Percentiles rank a stretch among this genome's conserved stretches.
These are phyloP conservation scores for Heliconius melpomene DNA, from an alignment of 1,140 invertebrate species.

Conservation along the genomic window DNA sequence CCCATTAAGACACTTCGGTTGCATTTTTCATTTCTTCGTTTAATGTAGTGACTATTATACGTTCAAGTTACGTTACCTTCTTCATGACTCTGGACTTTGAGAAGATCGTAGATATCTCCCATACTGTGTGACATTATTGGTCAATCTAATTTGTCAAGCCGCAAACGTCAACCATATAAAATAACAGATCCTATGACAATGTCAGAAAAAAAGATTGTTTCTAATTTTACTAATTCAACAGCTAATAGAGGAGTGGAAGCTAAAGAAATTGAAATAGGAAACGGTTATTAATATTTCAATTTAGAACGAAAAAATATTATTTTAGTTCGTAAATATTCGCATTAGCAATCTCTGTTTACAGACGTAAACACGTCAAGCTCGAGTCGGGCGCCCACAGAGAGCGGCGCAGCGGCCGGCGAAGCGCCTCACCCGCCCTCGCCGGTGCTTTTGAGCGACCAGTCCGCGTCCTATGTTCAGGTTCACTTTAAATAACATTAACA, in stretches of 20 bases:
- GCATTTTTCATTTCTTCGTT: too few relatives aligned
- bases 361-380: conserved; percentile 16
- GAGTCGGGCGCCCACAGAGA: background rate
- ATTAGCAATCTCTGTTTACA: background rate
- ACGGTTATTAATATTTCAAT: conserved; percentile 21
- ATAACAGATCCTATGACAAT: background rate
- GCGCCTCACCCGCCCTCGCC: conserved; percentile 3
- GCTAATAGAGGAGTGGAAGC: conserved; percentile 41
- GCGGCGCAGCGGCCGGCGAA: conserved; percentile 12
- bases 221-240: conserved; percentile 30
- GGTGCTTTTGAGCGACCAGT: conserved; percentile 12
- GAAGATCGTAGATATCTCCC: too few relatives aligned
- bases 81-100: too few relatives aligned
- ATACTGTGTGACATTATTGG: background rate
- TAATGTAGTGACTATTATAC: too few relatives aligned
- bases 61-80: too few relatives aligned
- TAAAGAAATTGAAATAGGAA: conserved; percentile 39
- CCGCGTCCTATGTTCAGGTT: conserved; percentile 20
- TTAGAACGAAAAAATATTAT: too few relatives aligned
- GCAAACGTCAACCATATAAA: background rate
- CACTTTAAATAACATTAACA: background rate
- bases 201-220: conserved; percentile 17
- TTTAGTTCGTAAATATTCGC: too few relatives aligned
- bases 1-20: too few relatives aligned
- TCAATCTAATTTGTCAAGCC: background rate